Evolutionary conservation across 1,140 invertebrate genomes (phyloP).

Genomic region (Teleopsis dalmanni): DNA sequence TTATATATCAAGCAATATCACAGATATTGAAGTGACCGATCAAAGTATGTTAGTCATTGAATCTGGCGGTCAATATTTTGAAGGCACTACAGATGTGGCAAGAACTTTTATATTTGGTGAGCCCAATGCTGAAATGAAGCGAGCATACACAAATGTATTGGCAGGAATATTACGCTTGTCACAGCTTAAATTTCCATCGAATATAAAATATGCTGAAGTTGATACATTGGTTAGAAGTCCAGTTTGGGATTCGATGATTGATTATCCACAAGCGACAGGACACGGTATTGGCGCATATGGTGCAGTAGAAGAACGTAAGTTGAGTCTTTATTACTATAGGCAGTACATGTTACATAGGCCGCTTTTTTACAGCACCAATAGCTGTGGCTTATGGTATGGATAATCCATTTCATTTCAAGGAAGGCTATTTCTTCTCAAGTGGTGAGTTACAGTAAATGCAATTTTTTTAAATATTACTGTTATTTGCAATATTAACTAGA

Average conservation of each 20-base stretch:
- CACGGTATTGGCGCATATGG: slow-evolving; percentile 85
- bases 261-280: slow-evolving; percentile 82
- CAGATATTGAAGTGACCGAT: slow-evolving; percentile 62
- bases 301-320: slow-evolving; percentile 43
- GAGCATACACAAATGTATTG: slow-evolving; percentile 84
- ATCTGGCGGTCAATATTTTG: slow-evolving; percentile 68
- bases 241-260: slow-evolving; percentile 72
- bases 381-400: slow-evolving; percentile 53
- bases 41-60: slow-evolving; percentile 62
- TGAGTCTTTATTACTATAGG: neutral
- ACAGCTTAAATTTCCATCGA: slow-evolving; percentile 57
- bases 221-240: slow-evolving; percentile 68
- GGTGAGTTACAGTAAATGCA: no score
- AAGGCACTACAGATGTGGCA: slow-evolving; percentile 91
- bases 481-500: no score
- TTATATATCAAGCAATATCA: slow-evolving; percentile 71
- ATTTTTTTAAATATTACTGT: no score
- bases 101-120: slow-evolving; percentile 82
- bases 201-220: slow-evolving; percentile 57
- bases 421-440: slow-evolving; percentile 79
- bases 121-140: slow-evolving; percentile 65
- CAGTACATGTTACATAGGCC: slow-evolving; percentile 5
- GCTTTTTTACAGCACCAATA: slow-evolving; percentile 62
- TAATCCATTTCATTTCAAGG: slow-evolving; percentile 55
- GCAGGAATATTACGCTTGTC: slow-evolving; percentile 74